Percentiles rank a stretch among this genome's conserved stretches.
These are phyloP conservation scores for Branchinecta lynchi DNA, from an alignment of 1,140 invertebrate species.

Conservation along the genomic window DNA sequence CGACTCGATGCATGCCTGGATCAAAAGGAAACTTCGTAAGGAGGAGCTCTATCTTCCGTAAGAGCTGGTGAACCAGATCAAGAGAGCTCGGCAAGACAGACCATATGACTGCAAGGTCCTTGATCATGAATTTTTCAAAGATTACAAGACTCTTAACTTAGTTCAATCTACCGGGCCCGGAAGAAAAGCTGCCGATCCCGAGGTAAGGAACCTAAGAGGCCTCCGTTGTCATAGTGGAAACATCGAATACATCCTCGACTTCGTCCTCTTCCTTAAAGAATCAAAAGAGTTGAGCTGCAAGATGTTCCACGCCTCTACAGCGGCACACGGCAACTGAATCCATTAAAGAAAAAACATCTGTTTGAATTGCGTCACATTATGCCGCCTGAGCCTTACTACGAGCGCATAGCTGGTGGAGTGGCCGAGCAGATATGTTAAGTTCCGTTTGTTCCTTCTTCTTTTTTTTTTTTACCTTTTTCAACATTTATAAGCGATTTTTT, in stretches of 20 bases:
- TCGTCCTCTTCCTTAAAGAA: constrained; percentile 9
- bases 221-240: not conserved
- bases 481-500: not conserved
- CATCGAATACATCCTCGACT: constrained; percentile 9
- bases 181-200: constrained; percentile 6
- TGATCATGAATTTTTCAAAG: constrained; percentile 12
- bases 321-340: not conserved
- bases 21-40: not conserved
- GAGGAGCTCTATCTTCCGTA: constrained; percentile 1
- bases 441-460: too few relatives aligned
- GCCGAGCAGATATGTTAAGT: constrained; percentile 4
- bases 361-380: constrained; percentile 10
- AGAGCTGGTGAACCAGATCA: not conserved
- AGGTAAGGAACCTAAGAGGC: constrained; percentile 10
- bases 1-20: constrained; percentile 9
- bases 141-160: not conserved
- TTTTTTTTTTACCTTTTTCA: constrained; percentile 3
- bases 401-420: constrained; percentile 3
- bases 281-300: constrained; percentile 5
- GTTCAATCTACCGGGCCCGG: not conserved
- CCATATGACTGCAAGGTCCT: not conserved
- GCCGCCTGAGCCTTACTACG: constrained; percentile 3
- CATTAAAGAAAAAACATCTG: constrained; percentile 4
- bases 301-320: not conserved
- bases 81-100: not conserved